These are phyloP conservation scores for Neomonachus schauinslandi DNA, from an alignment of 2,113 vertebrate genomes.

Conservation along the genomic window DNA sequence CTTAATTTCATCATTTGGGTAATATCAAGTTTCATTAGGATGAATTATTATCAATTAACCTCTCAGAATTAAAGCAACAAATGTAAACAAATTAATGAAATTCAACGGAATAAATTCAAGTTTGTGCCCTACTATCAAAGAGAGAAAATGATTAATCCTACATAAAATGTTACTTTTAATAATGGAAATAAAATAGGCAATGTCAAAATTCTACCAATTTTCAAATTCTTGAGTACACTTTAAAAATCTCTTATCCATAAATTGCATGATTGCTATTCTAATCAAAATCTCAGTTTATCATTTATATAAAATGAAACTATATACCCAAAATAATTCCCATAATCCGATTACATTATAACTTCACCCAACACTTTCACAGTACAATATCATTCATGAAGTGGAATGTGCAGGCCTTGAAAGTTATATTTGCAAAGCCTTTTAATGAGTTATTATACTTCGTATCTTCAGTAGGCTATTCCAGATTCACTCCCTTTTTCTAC, in stretches of 20 bases:
- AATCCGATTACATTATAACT: neutral
- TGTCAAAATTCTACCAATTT: neutral
- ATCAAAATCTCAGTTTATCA: neutral
- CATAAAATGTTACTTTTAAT: neutral
- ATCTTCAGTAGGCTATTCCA: neutral
- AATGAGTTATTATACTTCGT: neutral
- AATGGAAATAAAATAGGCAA: neutral
- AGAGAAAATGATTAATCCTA: neutral
- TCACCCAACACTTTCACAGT: neutral
- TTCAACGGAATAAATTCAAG: neutral
- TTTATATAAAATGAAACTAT: neutral
- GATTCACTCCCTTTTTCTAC: neutral
- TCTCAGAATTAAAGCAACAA: neutral
- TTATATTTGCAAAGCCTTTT: neutral
- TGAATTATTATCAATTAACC: neutral
- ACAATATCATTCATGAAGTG: neutral
- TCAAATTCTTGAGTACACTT: neutral
- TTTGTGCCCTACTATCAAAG: neutral
- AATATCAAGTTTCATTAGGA: neutral
- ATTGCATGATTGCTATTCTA: neutral
- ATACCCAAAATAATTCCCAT: neutral
- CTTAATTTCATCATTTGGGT: neutral
- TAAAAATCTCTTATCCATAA: neutral
- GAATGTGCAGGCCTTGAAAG: neutral
- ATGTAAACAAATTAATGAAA: constrained; percentile 12